Conservation (phyloP, 2,888 invertebrate species). For the Formica aserva region DNA sequence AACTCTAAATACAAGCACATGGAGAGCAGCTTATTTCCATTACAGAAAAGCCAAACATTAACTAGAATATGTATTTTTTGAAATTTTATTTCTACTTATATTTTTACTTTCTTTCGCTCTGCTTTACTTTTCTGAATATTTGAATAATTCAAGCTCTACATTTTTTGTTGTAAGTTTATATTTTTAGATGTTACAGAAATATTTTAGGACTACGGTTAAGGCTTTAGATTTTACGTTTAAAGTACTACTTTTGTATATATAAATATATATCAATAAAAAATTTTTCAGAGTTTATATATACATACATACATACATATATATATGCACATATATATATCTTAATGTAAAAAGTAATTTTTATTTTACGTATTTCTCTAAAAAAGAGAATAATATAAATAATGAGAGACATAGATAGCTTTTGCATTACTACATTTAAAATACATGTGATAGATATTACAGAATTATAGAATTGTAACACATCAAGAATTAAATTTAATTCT, state of each 20-base stretch:
- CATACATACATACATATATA: no score
- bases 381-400: no score
- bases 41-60: neutral
- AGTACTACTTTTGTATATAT: neutral
- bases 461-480: neutral
- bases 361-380: no score
- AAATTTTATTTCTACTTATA: neutral
- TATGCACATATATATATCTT: no score
- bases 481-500: neutral
- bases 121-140: neutral
- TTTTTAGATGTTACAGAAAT: neutral
- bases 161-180: neutral
- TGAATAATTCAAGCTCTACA: conserved; percentile 18
- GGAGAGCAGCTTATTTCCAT: conserved; percentile 2
- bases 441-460: neutral
- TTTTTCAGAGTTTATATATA: neutral
- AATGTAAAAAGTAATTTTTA: no score
- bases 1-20: conserved; percentile 39
- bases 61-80: neutral
- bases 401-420: neutral
- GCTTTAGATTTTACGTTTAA: neutral
- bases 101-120: neutral
- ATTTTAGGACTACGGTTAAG: neutral
- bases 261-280: neutral
- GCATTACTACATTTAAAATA: neutral